Evolutionary conservation across 2,888 invertebrate genomes (phyloP), one percentile per base, ranked within the genome.

Genomic region (Synanthedon formicaeformis): DNA sequence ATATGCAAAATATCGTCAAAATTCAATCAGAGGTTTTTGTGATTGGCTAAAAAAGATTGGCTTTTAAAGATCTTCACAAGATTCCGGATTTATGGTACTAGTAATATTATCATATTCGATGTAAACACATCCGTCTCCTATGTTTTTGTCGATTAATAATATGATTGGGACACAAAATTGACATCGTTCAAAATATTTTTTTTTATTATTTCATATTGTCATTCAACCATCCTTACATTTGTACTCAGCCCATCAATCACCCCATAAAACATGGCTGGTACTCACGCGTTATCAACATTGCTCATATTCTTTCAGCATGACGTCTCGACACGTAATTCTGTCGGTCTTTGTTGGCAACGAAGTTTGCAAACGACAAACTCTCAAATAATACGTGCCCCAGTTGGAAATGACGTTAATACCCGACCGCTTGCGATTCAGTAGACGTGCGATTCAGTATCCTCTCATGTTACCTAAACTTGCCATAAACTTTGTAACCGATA

Each of bases 361-460:
- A 61, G 60, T 61, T 61, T 50, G 51, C 50, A 14, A 52, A 57
- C 58, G 58, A 57, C 60, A 61, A 61, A 61, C 61, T 61, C 61
- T 55, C 58, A 57, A 61, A 61, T 61, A 61, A 61, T 61, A 61
- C 61, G 61, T 61, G 61, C 57, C 50, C 54, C 57, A 57, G 56
- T 58, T 60, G 59, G 54, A 57, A 60, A 58, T 52, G 55, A 52
- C 55, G 55, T 41, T 56, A 56, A 58, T 56, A 56, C 55, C 55
- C 50, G 40, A 40, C 54, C 58, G 56, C 58, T 60, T 58, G 53
- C 53, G 53, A 60, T 60, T 58, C 60, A 55, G 53, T 27, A 27
- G 54, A 53, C 57, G 58, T 58, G 54, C 56, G 53, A 27, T 55
- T 53, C 57, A 52, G 55, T 56, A 56, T 57, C 60, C 57, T 58